Evolutionary conservation across 2,888 invertebrate genomes (phyloP).

Genomic region (Atrina japonica): DNA sequence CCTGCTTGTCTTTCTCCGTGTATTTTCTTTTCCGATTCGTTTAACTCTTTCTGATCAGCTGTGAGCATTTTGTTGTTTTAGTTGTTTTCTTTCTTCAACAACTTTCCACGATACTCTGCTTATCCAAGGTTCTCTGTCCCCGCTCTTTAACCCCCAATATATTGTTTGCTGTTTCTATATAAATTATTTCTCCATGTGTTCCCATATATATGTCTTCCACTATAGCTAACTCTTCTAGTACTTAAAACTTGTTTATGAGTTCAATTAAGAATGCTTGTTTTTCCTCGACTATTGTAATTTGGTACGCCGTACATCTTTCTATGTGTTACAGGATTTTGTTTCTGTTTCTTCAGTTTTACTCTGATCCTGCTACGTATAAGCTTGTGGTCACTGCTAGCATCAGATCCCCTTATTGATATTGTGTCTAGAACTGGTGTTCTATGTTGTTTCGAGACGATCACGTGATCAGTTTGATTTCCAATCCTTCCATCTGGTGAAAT

Average conservation of each 20-base stretch:
- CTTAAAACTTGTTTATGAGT: constrained; percentile 19
- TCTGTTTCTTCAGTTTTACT: constrained; percentile 12
- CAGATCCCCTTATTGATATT: constrained; percentile 27
- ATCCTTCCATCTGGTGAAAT: constrained; percentile 43
- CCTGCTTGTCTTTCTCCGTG: constrained; percentile 17
- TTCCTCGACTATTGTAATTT: constrained; percentile 29
- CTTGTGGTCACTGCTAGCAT: constrained; percentile 29
- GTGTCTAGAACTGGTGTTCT: constrained; percentile 29
- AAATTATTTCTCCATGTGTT: constrained; percentile 3
- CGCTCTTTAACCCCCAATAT: neutral
- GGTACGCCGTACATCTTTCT: constrained; percentile 14
- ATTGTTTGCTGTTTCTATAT: constrained; percentile 11
- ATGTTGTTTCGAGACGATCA: constrained; percentile 29
- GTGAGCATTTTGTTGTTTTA: constrained; percentile 7
- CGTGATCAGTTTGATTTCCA: constrained; percentile 46
- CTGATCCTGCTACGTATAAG: constrained; percentile 15
- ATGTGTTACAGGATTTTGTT: neutral
- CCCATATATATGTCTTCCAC: neutral
- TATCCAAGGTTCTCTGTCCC: constrained; percentile 16
- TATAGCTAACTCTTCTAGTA: constrained; percentile 14
- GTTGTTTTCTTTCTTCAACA: constrained; percentile 19
- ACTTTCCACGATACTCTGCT: constrained; percentile 5
- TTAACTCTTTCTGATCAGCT: constrained; percentile 19
- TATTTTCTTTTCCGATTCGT: constrained; percentile 18
- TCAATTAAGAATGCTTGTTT: constrained; percentile 14